Evolutionary conservation across 2,888 invertebrate species (phyloP).

Genomic region (Synanthedon tipuliformis): DNA sequence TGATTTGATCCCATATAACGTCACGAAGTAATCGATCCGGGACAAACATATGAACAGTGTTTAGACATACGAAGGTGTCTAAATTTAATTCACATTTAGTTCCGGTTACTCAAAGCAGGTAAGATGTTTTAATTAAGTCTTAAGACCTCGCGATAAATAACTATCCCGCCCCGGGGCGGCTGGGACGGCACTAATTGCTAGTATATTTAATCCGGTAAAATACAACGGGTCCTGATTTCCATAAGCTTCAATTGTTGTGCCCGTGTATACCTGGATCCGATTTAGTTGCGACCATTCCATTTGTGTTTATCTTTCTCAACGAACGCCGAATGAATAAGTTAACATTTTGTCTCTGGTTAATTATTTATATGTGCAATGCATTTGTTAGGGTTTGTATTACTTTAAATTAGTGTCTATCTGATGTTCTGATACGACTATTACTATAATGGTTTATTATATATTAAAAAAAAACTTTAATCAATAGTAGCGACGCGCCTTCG

Average conservation of each 20-base stretch:
- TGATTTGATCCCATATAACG: not conserved
- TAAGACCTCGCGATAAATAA: conserved; percentile 64
- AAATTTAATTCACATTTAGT: conserved; percentile 36
- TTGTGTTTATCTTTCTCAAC: conserved; percentile 48
- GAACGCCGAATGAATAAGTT: conserved; percentile 39
- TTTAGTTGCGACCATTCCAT: conserved; percentile 54
- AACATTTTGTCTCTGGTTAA: conserved; percentile 22
- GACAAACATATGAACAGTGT: not conserved
- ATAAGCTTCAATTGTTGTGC: conserved; percentile 66
- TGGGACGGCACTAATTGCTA: conserved; percentile 62
- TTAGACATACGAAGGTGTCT: conserved; percentile 24
- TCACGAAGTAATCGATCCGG: not conserved
- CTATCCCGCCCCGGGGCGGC: conserved; percentile 35
- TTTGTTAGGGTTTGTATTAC: not conserved
- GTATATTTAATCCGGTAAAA: conserved; percentile 67
- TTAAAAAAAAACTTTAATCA: too few relatives aligned
- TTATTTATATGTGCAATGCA: conserved; percentile 14
- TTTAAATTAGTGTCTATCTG: too few relatives aligned
- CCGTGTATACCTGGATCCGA: conserved; percentile 46
- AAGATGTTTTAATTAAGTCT: conserved; percentile 68
- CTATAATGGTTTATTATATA: too few relatives aligned
- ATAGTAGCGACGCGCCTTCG: too few relatives aligned
- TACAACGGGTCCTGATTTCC: conserved; percentile 62
- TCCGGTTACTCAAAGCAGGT: conserved; percentile 54
- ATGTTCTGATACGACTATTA: not conserved